Conservation (phyloP, 2,797 vertebrate species). For the Acanthurus tractus region DNA sequence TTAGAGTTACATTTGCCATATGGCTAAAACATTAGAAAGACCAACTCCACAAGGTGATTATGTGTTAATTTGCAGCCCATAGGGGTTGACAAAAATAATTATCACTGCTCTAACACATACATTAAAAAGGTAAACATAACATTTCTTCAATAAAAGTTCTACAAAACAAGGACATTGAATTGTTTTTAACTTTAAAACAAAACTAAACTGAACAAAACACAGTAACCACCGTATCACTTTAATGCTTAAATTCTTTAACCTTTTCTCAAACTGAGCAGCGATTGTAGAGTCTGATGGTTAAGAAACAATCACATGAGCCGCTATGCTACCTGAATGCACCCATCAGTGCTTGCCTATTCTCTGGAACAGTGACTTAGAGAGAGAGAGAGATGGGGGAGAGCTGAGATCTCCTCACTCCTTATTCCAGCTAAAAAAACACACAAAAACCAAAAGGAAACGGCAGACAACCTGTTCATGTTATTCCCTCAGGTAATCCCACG, state of each 20-base stretch:
- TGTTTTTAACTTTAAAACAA: neutral
- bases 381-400: constrained; percentile 23
- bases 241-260: constrained; percentile 6
- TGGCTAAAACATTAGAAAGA: no score
- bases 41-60: no score
- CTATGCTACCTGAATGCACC: constrained; percentile 38
- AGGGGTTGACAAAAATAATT: no score
- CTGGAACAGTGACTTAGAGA: constrained; percentile 67
- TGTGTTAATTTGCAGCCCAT: no score
- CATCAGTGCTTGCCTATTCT: constrained; percentile 64
- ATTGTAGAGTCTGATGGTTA: constrained; percentile 24
- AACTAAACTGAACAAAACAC: neutral
- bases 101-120: no score
- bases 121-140: no score
- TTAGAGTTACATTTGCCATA: no score
- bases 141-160: neutral
- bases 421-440: constrained; percentile 54
- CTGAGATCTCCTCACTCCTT: constrained; percentile 56
- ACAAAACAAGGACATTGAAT: neutral
- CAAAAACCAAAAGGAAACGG: constrained; percentile 36
- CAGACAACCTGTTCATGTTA: constrained; percentile 60
- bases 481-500: constrained; percentile 73
- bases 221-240: neutral
- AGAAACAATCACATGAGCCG: constrained; percentile 46
- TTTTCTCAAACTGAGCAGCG: constrained; percentile 1